A percentile compares a stretch with the other conserved stretches of the same genome.
These are phyloP conservation scores for Phyllostomus hastatus DNA, from an alignment of 2,113 vertebrate genomes.

Conservation along the genomic window DNA sequence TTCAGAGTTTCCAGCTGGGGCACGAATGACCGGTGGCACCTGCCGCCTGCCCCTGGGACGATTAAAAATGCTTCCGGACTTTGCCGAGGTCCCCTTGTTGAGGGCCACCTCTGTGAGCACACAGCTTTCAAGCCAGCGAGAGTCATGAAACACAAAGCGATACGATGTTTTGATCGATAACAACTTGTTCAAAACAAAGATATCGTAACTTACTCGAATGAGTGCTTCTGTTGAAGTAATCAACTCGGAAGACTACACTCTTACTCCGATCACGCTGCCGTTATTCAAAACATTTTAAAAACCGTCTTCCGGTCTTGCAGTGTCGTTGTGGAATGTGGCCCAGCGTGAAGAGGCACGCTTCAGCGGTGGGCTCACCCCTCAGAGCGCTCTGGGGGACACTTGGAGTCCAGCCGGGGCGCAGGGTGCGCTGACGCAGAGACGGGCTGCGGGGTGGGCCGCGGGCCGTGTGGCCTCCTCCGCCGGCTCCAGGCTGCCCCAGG, in stretches of 20 bases:
- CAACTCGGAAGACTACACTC: background rate
- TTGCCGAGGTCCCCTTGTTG: background rate
- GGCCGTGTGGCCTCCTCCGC: background rate
- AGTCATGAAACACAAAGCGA: background rate
- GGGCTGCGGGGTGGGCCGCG: background rate
- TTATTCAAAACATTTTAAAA: constrained; percentile 17
- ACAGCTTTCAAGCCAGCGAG: background rate
- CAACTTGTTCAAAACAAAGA: constrained; percentile 1
- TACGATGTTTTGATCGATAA: background rate
- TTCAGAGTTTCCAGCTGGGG: background rate
- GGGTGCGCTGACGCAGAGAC: background rate
- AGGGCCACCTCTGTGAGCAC: background rate
- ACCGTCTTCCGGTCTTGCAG: background rate
- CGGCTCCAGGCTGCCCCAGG: background rate
- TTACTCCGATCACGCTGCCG: background rate
- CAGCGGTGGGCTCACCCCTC: constrained; percentile 11
- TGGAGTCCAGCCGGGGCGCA: background rate
- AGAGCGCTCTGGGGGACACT: background rate
- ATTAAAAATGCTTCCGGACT: background rate
- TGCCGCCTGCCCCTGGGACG: background rate
- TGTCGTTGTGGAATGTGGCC: background rate
- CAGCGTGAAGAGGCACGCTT: background rate
- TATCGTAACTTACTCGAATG: constrained; percentile 20
- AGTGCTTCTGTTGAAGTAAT: background rate
- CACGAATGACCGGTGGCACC: background rate